Conservation (phyloP, 2,113 vertebrate species). For the Alligator sinensis region DNA sequence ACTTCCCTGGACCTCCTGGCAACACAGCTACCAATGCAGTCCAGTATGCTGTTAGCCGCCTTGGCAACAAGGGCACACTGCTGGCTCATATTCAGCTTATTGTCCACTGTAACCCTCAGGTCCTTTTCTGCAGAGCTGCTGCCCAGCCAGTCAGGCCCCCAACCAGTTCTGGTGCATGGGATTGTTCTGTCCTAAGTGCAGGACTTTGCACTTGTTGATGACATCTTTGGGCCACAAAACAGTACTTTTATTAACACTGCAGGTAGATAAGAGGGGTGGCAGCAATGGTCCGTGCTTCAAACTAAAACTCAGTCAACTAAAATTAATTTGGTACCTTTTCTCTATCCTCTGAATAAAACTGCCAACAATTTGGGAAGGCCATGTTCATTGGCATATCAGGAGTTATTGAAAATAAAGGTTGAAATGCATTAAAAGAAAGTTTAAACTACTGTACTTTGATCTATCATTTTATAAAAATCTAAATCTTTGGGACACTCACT, state of each 20-base stretch:
- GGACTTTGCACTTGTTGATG: not conserved
- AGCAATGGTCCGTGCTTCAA: not conserved
- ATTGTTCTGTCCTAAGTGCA: too few species aligned
- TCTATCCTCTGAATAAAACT: conserved; percentile 32
- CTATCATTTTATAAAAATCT: not conserved
- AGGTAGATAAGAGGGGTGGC: not conserved
- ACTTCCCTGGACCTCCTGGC: too few species aligned
- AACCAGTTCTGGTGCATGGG: too few species aligned
- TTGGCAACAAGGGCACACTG: too few species aligned
- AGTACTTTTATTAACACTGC: not conserved
- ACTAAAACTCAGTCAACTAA: not conserved
- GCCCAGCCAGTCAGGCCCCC: too few species aligned
- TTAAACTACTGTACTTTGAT: not conserved
- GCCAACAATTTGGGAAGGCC: not conserved
- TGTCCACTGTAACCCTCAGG: too few species aligned
- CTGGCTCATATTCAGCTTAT: too few species aligned
- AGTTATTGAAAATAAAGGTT: not conserved
- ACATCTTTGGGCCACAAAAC: not conserved
- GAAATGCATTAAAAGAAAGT: not conserved
- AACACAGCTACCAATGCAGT: too few species aligned
- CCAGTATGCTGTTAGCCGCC: too few species aligned
- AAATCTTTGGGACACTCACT: not conserved
- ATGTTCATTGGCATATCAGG: not conserved
- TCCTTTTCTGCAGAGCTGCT: too few species aligned
- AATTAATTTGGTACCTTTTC: conserved; percentile 21